These are phyloP conservation scores for Carduelis carduelis DNA, from an alignment of 2,797 vertebrate species.

Conservation along the genomic window DNA sequence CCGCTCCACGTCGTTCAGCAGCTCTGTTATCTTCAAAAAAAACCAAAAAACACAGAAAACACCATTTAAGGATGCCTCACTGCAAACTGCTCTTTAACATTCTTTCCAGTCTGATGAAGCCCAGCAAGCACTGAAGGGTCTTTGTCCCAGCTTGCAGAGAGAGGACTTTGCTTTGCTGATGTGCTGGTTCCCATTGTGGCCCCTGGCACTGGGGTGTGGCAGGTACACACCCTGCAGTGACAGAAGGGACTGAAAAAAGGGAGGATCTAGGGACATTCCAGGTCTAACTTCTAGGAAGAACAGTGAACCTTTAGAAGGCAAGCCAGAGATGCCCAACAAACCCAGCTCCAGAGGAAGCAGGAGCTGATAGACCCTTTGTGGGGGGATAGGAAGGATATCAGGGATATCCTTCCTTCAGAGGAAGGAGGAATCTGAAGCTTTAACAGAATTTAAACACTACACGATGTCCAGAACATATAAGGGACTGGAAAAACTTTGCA, in stretches of 20 bases:
- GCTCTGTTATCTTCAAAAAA: conserved; percentile 85
- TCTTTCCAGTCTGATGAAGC: not conserved
- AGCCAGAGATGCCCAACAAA: not conserved
- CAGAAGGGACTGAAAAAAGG: accelerated
- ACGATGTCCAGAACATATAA: accelerated
- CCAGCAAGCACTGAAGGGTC: not conserved
- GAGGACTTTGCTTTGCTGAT: not conserved
- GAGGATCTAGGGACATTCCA: not conserved
- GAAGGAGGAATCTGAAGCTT: not conserved
- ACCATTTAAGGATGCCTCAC: not conserved
- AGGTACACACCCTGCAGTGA: not conserved
- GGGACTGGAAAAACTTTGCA: not conserved
- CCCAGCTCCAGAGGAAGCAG: not conserved
- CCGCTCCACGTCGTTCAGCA: conserved; percentile 91
- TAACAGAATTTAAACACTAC: not conserved
- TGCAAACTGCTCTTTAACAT: not conserved
- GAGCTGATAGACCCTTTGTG: not conserved
- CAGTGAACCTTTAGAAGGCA: not conserved
- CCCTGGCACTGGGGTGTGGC: not conserved
- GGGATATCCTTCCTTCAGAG: too few species aligned
- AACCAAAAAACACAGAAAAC: not conserved
- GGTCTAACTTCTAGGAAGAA: not conserved
- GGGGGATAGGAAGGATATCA: too few species aligned
- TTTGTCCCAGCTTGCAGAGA: not conserved
- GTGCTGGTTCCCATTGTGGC: accelerated